Percentiles rank a stretch among this genome's conserved stretches.
phyloP scores from a whole-genome alignment of 2,888 invertebrate genomes.

The Drosophila nr. perissopoda region DNA sequence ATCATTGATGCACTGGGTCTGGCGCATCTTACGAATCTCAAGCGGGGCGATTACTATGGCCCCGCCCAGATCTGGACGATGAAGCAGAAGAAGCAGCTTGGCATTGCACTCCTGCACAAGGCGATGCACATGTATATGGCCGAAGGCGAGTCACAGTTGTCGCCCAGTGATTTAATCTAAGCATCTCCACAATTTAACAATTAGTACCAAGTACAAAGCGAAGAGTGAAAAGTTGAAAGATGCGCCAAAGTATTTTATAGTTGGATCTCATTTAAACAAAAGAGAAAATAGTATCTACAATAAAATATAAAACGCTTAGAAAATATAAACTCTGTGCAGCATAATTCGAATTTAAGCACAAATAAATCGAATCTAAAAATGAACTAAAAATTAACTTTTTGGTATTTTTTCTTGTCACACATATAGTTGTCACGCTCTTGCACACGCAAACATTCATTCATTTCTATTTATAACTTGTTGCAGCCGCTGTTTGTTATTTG shows the following conservation, averaged over 20 bases:
- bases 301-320: neutral
- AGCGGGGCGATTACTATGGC: conserved; percentile 94
- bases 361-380: conserved; percentile 22
- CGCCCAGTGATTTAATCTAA: conserved; percentile 89
- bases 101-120: conserved; percentile 91
- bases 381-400: conserved; percentile 30
- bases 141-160: conserved; percentile 95
- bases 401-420: conserved; percentile 6
- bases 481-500: neutral
- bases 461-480: conserved; percentile 12
- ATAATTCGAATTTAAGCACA: conserved; percentile 4
- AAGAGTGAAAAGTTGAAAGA: neutral
- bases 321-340: neutral
- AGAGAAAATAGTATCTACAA: neutral
- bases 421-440: conserved; percentile 28
- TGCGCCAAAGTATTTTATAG: conserved; percentile 38
- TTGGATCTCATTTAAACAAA: conserved; percentile 53
- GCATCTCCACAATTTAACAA: conserved; percentile 16
- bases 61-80: conserved; percentile 90
- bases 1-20: conserved; percentile 96
- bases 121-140: conserved; percentile 93
- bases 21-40: conserved; percentile 91
- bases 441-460: neutral
- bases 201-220: conserved; percentile 64
- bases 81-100: conserved; percentile 90